phyloP scores from a whole-genome alignment of 2,797 vertebrate genomes.

The Hydrocynus forskahlii region DNA sequence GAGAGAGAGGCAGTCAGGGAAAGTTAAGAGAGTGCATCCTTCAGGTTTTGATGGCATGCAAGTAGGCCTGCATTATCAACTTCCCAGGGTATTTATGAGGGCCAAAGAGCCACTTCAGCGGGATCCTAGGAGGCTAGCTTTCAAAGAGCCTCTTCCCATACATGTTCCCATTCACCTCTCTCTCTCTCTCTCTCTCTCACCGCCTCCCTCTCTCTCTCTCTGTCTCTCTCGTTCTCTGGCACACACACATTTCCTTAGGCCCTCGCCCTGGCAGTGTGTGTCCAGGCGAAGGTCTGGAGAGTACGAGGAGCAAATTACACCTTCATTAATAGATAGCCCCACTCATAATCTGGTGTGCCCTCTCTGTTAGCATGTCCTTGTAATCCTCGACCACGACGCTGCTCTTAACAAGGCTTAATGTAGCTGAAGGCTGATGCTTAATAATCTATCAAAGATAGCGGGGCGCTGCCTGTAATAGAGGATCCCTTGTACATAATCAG shows the following conservation, averaged over 20 bases:
- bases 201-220: conserved; percentile 4
- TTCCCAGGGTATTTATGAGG: conserved; percentile 56
- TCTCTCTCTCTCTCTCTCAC: conserved; percentile 17
- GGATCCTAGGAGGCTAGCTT: conserved; percentile 53
- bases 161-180: conserved; percentile 21
- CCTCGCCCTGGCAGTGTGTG: conserved; percentile 38
- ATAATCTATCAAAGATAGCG: conserved; percentile 68
- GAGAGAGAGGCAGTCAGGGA: too few relatives aligned
- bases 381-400: conserved; percentile 65
- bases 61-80: conserved; percentile 54
- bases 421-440: conserved; percentile 65
- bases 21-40: conserved; percentile 45
- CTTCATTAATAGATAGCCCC: conserved; percentile 66
- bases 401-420: conserved; percentile 69
- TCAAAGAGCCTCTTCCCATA: conserved; percentile 50
- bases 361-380: conserved; percentile 66
- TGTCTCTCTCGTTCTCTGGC: background rate
- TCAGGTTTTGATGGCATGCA: conserved; percentile 58
- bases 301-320: conserved; percentile 63
- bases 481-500: conserved; percentile 61
- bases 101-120: conserved; percentile 57
- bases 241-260: conserved; percentile 31
- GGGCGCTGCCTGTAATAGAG: conserved; percentile 57
- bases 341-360: conserved; percentile 41
- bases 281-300: conserved; percentile 57